Percentiles rank a stretch among this genome's conserved stretches.
Evolutionary conservation across 2,888 invertebrate genomes (phyloP).

Genomic region (Apoda limacodes): DNA sequence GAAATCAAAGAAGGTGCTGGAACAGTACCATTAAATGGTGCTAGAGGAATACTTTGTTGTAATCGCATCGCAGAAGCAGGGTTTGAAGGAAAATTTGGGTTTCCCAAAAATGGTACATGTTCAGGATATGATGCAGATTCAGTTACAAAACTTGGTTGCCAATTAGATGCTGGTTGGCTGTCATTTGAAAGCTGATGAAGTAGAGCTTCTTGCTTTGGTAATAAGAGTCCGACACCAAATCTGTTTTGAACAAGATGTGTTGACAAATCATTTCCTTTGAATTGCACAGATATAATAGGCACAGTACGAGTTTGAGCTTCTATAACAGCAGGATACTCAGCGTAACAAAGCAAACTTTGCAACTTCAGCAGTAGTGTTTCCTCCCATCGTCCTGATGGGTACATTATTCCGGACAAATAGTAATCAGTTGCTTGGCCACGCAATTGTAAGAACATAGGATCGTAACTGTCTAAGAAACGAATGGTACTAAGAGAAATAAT

Average conservation of each 20-base stretch:
- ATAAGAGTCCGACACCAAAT: slow-evolving; percentile 51
- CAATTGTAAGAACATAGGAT: slow-evolving; percentile 55
- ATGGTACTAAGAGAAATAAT: slow-evolving; percentile 70
- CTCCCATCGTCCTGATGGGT: slow-evolving; percentile 66
- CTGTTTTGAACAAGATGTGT: slow-evolving; percentile 51
- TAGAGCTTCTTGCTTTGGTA: slow-evolving; percentile 57
- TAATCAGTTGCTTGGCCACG: slow-evolving; percentile 72
- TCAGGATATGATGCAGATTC: slow-evolving; percentile 40
- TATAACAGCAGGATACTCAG: slow-evolving; percentile 43
- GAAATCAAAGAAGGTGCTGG: slow-evolving; percentile 37
- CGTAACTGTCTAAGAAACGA: slow-evolving; percentile 65
- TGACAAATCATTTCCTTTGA: slow-evolving; percentile 59
- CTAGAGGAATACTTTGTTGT: slow-evolving; percentile 39
- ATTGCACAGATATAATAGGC: slow-evolving; percentile 55
- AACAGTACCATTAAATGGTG: slow-evolving; percentile 40
- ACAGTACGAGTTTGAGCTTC: slow-evolving; percentile 45
- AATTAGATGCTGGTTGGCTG: slow-evolving; percentile 31
- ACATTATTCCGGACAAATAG: slow-evolving; percentile 68
- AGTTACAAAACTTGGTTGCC: slow-evolving; percentile 35
- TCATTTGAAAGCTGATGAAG: slow-evolving; percentile 33
- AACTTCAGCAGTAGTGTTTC: slow-evolving; percentile 47
- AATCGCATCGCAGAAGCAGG: slow-evolving; percentile 55
- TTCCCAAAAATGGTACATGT: slow-evolving; percentile 52
- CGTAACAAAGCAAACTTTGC: slow-evolving; percentile 51
- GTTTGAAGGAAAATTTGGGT: slow-evolving; percentile 55